Evolutionary conservation across 2,113 vertebrate species (phyloP).

Genomic region (Brachyistius frenatus): DNA sequence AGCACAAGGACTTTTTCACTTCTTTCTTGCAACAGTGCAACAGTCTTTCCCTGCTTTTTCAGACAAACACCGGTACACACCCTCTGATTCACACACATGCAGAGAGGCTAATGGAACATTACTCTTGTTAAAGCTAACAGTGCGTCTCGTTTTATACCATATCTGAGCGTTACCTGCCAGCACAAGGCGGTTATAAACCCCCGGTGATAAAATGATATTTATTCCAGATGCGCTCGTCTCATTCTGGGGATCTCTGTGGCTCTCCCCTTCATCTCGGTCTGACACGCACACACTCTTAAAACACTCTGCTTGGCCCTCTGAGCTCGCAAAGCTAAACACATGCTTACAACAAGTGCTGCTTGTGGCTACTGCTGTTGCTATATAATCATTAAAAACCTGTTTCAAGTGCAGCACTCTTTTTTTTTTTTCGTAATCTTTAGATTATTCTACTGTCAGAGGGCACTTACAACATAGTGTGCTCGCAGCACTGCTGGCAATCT

Average conservation of each 20-base stretch:
- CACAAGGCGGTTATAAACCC: conserved; percentile 66
- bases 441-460: conserved; percentile 53
- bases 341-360: conserved; percentile 62
- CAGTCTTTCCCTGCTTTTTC: conserved; percentile 34
- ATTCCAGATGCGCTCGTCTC: conserved; percentile 73
- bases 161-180: conserved; percentile 75
- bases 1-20: conserved; percentile 1
- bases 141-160: conserved; percentile 67
- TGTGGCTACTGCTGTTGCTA: conserved; percentile 56
- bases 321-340: conserved; percentile 51
- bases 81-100: conserved; percentile 3
- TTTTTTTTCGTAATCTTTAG: conserved; percentile 54
- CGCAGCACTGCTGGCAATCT: conserved; percentile 51
- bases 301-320: conserved; percentile 25
- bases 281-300: conserved; percentile 23
- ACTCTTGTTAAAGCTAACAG: conserved; percentile 73
- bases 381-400: conserved; percentile 60
- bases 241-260: conserved; percentile 44
- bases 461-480: conserved; percentile 47
- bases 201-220: conserved; percentile 75
- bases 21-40: conserved; percentile 27
- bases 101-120: conserved; percentile 63
- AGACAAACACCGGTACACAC: conserved; percentile 20
- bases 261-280: conserved; percentile 43
- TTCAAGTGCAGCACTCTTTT: conserved; percentile 58